Evolutionary conservation across 2,797 vertebrate species (phyloP), one percentile per base, ranked within the genome.

Genomic region (Danio tinwini): DNA sequence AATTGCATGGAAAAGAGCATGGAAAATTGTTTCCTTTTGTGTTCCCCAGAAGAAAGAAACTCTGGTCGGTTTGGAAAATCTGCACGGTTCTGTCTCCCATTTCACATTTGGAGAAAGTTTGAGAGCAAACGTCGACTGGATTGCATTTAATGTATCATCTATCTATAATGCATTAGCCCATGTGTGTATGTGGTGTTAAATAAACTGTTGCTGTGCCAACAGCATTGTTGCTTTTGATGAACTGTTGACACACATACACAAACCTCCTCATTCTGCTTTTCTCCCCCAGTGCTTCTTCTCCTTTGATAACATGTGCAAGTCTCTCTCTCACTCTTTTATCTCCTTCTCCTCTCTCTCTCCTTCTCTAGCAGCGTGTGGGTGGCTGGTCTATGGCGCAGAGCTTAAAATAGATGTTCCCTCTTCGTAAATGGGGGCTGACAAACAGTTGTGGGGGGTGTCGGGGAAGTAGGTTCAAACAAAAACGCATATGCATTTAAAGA

Each of bases 361-460:
- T 64, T 82, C 58, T 69, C 67, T 47, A 52, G 58, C 76, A 81
- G 83, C 61, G 77, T 83, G 87, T 87, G 81, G 91, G 91, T 84
- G 91, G 89, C 77, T 91, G 90, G 88, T 88, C 90, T 89, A 88
- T 91, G 88, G 89, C 87, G 88, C 87, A 82, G 86, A 52, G 87
- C 92, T 90, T 91, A 91, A 94, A 93, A 94, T 93, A 94, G 91
- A 93, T 88, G 86, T 91, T 92, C 77, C 81, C 87, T 90, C 84
- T 87, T 89, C 77, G 85, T 78, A 90, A 89, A 89, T 88, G 83
- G 82, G 88, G 87, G 83, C 87, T 92, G 91, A 93, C 88, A 91
- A 91, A 83, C 65, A 70, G 71, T 75, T 47, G 70, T 74, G 21
- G 59, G 52, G 62, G 42, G 76, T 29, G 62, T 44, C 59, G 67